Evolutionary conservation across 2,888 invertebrate genomes (phyloP).

Genomic region (Pecten maximus): DNA sequence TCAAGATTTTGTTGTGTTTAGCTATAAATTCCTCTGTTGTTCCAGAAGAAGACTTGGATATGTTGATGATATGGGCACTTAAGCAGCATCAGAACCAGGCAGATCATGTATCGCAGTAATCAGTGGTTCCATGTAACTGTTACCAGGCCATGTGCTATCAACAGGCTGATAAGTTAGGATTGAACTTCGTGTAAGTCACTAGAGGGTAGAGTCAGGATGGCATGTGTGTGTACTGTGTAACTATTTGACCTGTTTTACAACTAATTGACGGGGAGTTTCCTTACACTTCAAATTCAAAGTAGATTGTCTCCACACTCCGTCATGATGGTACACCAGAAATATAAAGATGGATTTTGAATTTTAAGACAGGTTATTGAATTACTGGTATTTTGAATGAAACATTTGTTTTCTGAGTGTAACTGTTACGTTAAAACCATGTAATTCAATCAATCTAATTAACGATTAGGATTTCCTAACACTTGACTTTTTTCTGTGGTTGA

Average conservation of each 20-base stretch:
- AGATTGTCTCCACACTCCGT: background rate
- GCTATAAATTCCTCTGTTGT: too few relatives aligned
- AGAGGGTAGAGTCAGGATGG: background rate
- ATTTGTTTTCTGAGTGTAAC: background rate
- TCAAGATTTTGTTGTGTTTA: too few relatives aligned
- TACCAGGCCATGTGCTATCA: background rate
- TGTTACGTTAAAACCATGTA: background rate
- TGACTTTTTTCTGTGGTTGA: background rate
- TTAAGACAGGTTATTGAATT: background rate
- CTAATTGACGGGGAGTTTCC: conserved; percentile 26
- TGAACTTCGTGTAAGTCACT: background rate
- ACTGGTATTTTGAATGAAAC: background rate
- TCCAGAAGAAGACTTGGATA: background rate
- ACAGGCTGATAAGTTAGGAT: background rate
- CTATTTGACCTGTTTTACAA: background rate
- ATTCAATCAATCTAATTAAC: background rate
- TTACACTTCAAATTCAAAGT: conserved; percentile 9
- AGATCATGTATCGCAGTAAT: background rate
- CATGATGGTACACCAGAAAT: background rate
- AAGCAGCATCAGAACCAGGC: background rate
- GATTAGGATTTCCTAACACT: background rate
- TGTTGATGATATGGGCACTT: background rate
- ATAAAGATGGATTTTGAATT: background rate
- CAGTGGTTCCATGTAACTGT: background rate
- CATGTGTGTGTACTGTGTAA: background rate